phyloP scores from a whole-genome alignment of 2,888 invertebrate genomes.

The Pyralis farinalis region DNA sequence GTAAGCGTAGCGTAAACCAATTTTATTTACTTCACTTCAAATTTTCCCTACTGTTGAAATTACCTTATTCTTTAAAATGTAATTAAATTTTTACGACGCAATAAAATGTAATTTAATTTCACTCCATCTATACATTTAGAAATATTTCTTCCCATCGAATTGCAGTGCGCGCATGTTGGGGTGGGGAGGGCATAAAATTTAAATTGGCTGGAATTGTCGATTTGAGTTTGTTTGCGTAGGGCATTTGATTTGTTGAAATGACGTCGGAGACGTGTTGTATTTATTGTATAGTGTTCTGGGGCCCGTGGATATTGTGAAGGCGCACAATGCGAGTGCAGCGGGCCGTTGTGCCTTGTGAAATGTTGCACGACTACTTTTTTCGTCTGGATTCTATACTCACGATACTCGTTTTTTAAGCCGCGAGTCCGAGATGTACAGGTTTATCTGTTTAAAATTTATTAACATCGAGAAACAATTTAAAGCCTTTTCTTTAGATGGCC shows the following conservation, averaged over 20 bases:
- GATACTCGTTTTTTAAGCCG: constrained; percentile 77
- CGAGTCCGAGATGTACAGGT: constrained; percentile 79
- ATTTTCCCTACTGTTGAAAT: not conserved
- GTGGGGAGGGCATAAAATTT: constrained; percentile 51
- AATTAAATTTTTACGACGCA: constrained; percentile 7
- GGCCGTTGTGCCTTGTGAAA: constrained; percentile 80
- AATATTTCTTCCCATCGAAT: constrained; percentile 34
- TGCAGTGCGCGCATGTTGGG: constrained; percentile 30
- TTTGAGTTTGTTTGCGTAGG: constrained; percentile 62
- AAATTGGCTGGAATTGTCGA: constrained; percentile 65
- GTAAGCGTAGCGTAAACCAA: constrained; percentile 10
- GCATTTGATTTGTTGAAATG: constrained; percentile 71
- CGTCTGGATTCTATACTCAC: constrained; percentile 79
- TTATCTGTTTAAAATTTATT: constrained; percentile 81
- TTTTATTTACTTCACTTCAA: constrained; percentile 13
- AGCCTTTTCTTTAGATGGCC: constrained; percentile 70
- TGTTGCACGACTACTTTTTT: constrained; percentile 81
- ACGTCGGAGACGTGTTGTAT: constrained; percentile 62
- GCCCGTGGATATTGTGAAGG: constrained; percentile 73
- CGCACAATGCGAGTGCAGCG: constrained; percentile 76
- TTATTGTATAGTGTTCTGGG: constrained; percentile 63
- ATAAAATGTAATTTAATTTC: constrained; percentile 10
- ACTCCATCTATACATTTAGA: constrained; percentile 12
- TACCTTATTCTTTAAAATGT: constrained; percentile 4
- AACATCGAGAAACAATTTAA: constrained; percentile 80